A percentile compares a stretch with the other conserved stretches of the same genome.
These are phyloP conservation scores for Perca flavescens DNA, from an alignment of 2,113 vertebrate species.

Conservation along the genomic window DNA sequence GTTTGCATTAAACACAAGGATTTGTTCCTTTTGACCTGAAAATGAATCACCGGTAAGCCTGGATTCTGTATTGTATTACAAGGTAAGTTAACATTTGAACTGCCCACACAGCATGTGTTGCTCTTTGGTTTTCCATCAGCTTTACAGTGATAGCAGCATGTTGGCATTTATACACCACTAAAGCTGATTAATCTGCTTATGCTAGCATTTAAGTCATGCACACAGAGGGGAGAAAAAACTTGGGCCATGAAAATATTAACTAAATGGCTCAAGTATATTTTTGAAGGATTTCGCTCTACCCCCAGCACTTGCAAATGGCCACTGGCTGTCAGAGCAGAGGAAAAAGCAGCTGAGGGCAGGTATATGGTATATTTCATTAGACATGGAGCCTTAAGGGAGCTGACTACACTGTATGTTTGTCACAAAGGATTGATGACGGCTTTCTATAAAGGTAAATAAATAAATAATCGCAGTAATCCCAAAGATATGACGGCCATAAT, in stretches of 20 bases:
- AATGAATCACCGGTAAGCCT: slow-evolving; percentile 50
- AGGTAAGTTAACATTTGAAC: slow-evolving; percentile 70
- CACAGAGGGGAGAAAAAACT: slow-evolving; percentile 34
- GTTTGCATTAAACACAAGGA: slow-evolving; percentile 65
- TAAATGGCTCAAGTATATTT: slow-evolving; percentile 67
- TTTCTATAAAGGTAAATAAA: slow-evolving; percentile 78
- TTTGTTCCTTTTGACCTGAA: slow-evolving; percentile 67
- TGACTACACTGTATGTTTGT: slow-evolving; percentile 79
- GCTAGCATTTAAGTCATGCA: slow-evolving; percentile 60
- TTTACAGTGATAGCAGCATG: slow-evolving; percentile 68
- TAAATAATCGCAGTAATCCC: slow-evolving; percentile 79
- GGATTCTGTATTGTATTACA: slow-evolving; percentile 66
- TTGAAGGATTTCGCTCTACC: slow-evolving; percentile 51
- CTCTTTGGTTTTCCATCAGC: slow-evolving; percentile 57
- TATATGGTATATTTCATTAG: slow-evolving; percentile 79
- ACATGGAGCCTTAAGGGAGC: slow-evolving; percentile 76
- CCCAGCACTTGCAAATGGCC: slow-evolving; percentile 58
- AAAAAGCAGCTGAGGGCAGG: slow-evolving; percentile 73
- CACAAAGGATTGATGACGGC: slow-evolving; percentile 79
- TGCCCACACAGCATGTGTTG: slow-evolving; percentile 63
- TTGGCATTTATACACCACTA: slow-evolving; percentile 69
- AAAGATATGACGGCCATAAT: slow-evolving; percentile 73
- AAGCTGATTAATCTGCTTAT: slow-evolving; percentile 73
- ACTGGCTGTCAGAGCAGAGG: slow-evolving; percentile 53
- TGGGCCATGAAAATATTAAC: slow-evolving; percentile 60